A percentile compares a stretch with the other conserved stretches of the same genome.
Conservation (phyloP, 2,797 vertebrate genomes). For the Gobio occitaniae region DNA sequence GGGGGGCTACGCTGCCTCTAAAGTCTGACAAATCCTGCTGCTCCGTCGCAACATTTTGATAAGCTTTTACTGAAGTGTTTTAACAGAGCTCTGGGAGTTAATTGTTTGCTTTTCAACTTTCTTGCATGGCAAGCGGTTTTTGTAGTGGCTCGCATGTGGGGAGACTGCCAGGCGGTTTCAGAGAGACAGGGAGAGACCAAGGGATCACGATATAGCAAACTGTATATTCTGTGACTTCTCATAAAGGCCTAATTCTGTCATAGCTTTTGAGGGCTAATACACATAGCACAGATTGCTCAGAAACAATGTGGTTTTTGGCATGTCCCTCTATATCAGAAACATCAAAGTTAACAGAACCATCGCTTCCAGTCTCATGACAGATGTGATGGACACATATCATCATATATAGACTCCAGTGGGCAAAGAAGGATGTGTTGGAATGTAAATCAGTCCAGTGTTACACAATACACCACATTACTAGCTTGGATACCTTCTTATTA, state of each 20-base stretch:
- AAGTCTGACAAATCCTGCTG: constrained; percentile 51
- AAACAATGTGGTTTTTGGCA: background rate
- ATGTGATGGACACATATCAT: constrained; percentile 23
- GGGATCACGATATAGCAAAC: constrained; percentile 28
- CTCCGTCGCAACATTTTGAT: constrained; percentile 39
- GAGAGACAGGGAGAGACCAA: constrained; percentile 23
- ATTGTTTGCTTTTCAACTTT: constrained; percentile 56
- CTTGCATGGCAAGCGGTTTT: constrained; percentile 46
- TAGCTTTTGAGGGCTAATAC: constrained; percentile 31
- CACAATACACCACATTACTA: background rate
- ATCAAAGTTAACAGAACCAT: constrained; percentile 3
- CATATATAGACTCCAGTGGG: constrained; percentile 13
- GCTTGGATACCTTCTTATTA: background rate
- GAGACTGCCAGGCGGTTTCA: constrained; percentile 25
- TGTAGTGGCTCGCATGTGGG: background rate
- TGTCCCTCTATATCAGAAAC: background rate
- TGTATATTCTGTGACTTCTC: constrained; percentile 33
- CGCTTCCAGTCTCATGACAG: constrained; percentile 23
- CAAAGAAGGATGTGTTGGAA: background rate
- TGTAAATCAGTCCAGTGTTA: background rate
- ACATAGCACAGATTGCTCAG: background rate
- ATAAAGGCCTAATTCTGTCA: constrained; percentile 43
- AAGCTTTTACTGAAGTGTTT: constrained; percentile 37
- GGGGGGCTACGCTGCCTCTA: constrained; percentile 5
- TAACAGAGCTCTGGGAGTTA: constrained; percentile 47